phyloP scores from a whole-genome alignment of 2,797 vertebrate genomes.

The Chanos chanos region DNA sequence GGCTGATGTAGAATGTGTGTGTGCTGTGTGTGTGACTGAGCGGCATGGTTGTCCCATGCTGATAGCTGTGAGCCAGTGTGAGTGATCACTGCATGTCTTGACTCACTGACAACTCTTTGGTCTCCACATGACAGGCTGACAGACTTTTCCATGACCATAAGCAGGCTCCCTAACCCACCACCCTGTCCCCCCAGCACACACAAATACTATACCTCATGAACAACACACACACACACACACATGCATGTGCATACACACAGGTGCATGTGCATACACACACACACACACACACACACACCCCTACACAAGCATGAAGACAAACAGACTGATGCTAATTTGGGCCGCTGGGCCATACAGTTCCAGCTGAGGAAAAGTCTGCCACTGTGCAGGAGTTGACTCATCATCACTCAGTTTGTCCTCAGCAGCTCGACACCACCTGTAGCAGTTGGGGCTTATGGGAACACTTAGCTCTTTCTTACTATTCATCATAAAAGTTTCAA shows the following conservation, averaged over 20 bases:
- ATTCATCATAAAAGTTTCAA: too few relatives aligned
- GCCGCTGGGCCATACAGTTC: too few relatives aligned
- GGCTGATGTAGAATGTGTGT: constrained; percentile 14
- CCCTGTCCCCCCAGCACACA: background rate
- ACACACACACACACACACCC: background rate
- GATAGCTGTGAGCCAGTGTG: constrained; percentile 11
- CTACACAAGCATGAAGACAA: background rate
- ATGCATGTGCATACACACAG: background rate
- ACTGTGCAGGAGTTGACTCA: background rate
- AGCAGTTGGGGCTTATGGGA: too few relatives aligned
- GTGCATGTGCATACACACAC: background rate
- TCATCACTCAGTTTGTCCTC: too few relatives aligned
- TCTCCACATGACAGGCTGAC: constrained; percentile 20
- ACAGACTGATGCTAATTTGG: too few relatives aligned
- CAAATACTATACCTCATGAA: background rate
- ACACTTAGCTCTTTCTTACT: too few relatives aligned
- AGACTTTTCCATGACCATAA: constrained; percentile 11
- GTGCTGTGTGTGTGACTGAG: constrained; percentile 6
- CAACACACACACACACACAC: background rate
- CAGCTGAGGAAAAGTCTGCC: too few relatives aligned
- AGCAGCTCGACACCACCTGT: background rate
- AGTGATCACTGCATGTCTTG: constrained; percentile 24
- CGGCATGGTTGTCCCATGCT: too few relatives aligned
- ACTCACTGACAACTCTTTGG: constrained; percentile 7
- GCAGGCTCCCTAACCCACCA: background rate